Evolutionary conservation across 2,113 vertebrate species (phyloP).

Genomic region (Elgaria multicarinata): DNA sequence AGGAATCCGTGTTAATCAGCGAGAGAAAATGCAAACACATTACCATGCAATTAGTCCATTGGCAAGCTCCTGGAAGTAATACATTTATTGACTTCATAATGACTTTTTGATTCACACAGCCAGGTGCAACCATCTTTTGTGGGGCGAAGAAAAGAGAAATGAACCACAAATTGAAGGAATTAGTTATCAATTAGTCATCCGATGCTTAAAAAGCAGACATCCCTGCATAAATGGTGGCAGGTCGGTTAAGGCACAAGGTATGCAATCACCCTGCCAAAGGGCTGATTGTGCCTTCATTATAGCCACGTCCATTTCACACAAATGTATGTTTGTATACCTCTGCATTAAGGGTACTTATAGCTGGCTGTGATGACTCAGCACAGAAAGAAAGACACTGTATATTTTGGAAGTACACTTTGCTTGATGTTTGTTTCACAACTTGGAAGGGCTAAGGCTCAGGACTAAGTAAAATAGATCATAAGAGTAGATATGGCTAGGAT

Average conservation of each 20-base stretch:
- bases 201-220: constrained; percentile 54
- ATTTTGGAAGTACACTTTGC: not conserved
- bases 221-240: constrained; percentile 52
- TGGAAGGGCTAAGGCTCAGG: not conserved
- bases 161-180: constrained; percentile 70
- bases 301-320: too few relatives aligned
- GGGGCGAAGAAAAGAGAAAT: constrained; percentile 56
- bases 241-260: constrained; percentile 53
- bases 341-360: not conserved
- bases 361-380: not conserved
- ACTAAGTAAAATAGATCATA: not conserved
- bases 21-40: constrained; percentile 6
- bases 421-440: not conserved
- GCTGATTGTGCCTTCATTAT: constrained; percentile 47
- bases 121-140: constrained; percentile 51
- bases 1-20: constrained; percentile 3
- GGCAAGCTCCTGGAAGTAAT: constrained; percentile 16
- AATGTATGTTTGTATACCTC: too few relatives aligned
- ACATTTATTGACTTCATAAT: constrained; percentile 18
- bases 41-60: constrained; percentile 28
- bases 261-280: constrained; percentile 46
- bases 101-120: constrained; percentile 55
- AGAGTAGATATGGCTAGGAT: not conserved
- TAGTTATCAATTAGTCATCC: constrained; percentile 70
- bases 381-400: too few relatives aligned